A percentile compares a stretch with the other conserved stretches of the same genome.
Evolutionary conservation across 2,113 vertebrate species (phyloP).

Genomic region (Neoarius graeffei): DNA sequence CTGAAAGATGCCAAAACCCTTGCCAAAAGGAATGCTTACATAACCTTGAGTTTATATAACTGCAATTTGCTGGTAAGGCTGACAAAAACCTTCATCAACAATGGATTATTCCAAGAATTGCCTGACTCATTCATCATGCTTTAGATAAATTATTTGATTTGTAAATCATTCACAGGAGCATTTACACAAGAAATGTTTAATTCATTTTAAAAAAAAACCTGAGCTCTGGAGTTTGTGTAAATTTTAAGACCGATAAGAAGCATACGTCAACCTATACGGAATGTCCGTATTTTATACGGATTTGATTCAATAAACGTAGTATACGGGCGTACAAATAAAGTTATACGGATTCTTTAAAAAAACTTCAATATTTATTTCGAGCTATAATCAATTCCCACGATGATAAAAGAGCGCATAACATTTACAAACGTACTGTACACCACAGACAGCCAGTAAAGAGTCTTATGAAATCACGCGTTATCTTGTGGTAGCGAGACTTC

Average conservation of each 20-base stretch:
- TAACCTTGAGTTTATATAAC: neutral
- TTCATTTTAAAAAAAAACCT: neutral
- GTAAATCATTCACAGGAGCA: neutral
- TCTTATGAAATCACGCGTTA: too few relatives aligned
- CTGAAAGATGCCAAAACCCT: conserved; percentile 4
- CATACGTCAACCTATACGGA: too few relatives aligned
- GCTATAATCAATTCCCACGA: too few relatives aligned
- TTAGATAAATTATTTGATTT: neutral
- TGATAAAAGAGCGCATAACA: too few relatives aligned
- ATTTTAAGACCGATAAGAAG: neutral
- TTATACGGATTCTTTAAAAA: too few relatives aligned
- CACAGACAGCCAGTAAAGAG: too few relatives aligned
- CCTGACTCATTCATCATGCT: neutral
- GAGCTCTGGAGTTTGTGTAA: neutral
- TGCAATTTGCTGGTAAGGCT: neutral
- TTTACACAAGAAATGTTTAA: neutral
- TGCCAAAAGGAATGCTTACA: neutral
- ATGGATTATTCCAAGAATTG: neutral
- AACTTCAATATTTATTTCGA: too few relatives aligned
- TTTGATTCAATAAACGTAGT: too few relatives aligned
- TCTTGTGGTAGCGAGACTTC: too few relatives aligned
- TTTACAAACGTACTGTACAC: too few relatives aligned
- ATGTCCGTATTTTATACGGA: too few relatives aligned
- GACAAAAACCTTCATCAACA: neutral
- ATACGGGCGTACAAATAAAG: too few relatives aligned